Evolutionary conservation across 1,140 invertebrate species (phyloP), one percentile per base, ranked within the genome.

Genomic region (Acyrthosiphon pisum): DNA sequence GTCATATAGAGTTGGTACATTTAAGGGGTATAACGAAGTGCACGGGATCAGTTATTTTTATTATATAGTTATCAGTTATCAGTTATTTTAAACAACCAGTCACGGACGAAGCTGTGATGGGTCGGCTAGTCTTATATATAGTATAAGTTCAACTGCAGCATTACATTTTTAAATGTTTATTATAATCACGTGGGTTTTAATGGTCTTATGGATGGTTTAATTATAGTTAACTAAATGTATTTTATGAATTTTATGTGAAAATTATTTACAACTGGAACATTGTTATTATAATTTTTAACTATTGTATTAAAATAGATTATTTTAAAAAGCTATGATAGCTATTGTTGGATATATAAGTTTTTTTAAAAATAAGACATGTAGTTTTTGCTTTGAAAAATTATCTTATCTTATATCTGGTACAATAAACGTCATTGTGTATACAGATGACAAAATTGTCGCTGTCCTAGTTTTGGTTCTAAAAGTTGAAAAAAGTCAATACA

Each of bases 401-500:
- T 48, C 7, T 88, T 48, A n/a, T 87, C 44, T n/a, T 84, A 23
- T 30, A 83, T 83, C 20, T 26, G 7, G 22, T 26, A 84, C 23
- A 44, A 18, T 48, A 87, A 30, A 87, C n/a, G 84, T 46, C 84
- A 48, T 88, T 88, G 46, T 50, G 46, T 48, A 22, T 46, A 76
- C 7, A 88, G 46, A 41, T 3, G 23, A 35, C 7, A 37, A 89
- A 53, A 53, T 53, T 56, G 87, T 88, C 30, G 20, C 8, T 53
- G 87, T 89, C 46, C 48, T 89, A 89, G 50, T 89, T 89, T 89
- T 3, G 23, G 14, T 56, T 89, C 35, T 89, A 37, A 89, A 56
- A 35, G 87, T 53, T 89, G n/a, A 37, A 89, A 89, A 89, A 89
- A 56, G 50, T 56, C 35, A 56, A 26, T 90, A 90, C 23, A 56